Evolutionary conservation across 2,888 invertebrate genomes (phyloP), one percentile per base, ranked within the genome.

Genomic region (Cylloceria caligata): DNA sequence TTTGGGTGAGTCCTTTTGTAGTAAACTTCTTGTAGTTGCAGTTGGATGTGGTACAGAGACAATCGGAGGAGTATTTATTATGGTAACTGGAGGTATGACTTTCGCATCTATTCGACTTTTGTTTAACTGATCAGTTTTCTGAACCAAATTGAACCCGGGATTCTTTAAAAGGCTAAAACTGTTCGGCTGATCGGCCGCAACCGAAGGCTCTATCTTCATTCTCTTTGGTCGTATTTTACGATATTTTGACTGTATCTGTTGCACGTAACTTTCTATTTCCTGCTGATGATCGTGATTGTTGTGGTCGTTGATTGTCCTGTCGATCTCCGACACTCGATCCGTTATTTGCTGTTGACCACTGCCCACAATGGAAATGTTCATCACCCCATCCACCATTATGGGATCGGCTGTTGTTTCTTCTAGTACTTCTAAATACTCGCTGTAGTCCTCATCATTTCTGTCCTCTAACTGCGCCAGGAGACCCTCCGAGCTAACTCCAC

Each of bases 401-500:
- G 91, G 89, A 80, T 89, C 89, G 0, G 88, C 87, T 3, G 87
- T 81, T 3, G 90, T 90, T 45, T 90, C 90, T 78, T 91, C 89
- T 2, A 91, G 79, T 24, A 92, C 87, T 80, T 92, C 92, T 21
- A 92, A 72, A 75, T 91, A 92, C 79, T 92, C 92, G 42, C 88
- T 90, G 24, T 92, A 92, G 79, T 92, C 90, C 24, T 92, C 92
- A 45, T 92, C 92, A 16, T 88, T 89, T 27, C 85, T 86, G 39
- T 92, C 91, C 64, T 92, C 92, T 3, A 92, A 80, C 72, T 92
- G 92, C 42, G 92, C 91, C 34, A 92, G 64, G 0, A 92, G 85
- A 49, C 87, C 89, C 83, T 91, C 90, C 0, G 91, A 87, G 74
- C 84, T 90, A 2, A 89, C 79, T 13, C 87, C 86, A 21, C 89